Base-by-base conservation (phyloP, 2,113 vertebrate species). In the Melanostigma gelatinosum region DNA sequence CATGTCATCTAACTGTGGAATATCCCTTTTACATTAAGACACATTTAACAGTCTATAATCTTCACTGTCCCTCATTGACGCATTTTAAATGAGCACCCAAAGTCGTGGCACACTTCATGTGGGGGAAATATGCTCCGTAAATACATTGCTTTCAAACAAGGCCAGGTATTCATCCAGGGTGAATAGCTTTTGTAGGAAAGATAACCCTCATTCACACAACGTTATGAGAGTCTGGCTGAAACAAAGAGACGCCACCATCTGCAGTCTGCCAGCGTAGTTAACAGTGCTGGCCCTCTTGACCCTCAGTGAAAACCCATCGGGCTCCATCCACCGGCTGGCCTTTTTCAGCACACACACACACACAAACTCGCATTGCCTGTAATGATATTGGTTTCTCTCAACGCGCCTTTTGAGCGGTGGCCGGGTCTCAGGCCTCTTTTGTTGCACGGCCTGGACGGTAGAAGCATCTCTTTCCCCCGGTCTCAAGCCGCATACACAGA, bases 321-420 rank as follows among this genome's bases (percentile, higher is more conserved):
- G 72, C 87, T 79, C 87, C 76, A 88, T 92, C 93, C 89, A 93
- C 70, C 22, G 44, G 52, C 86, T 63, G 68, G 80, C 90, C 87
- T 91, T 91, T 92, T 92, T 91, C 86, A 92, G 80, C 54, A 57
- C 54, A 55, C 54, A n/a, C 52, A 24, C 77, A 77, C 83, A 12
- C 84, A 72, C 77, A 72, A 82, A 88, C 88, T 83, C 81, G 82
- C 78, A 85, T 75, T 68, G 79, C 83, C 85, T 54, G 89, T 89
- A 87, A 93, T 93, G 90, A 95, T 93, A 94, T 91, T 93, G 86
- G 87, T 94, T 92, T 93, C 94, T 92, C 89, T 94, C 93, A 93
- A 85, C 90, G 65, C 70, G 38, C 77, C 88, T 87, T 94, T 91
- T 89, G 90, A 92, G 88, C 50, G 70, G 75, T 69, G 68, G 57